Evolutionary conservation across 2,797 vertebrate species (phyloP).

Genomic region (Gadopsis bispinosus): DNA sequence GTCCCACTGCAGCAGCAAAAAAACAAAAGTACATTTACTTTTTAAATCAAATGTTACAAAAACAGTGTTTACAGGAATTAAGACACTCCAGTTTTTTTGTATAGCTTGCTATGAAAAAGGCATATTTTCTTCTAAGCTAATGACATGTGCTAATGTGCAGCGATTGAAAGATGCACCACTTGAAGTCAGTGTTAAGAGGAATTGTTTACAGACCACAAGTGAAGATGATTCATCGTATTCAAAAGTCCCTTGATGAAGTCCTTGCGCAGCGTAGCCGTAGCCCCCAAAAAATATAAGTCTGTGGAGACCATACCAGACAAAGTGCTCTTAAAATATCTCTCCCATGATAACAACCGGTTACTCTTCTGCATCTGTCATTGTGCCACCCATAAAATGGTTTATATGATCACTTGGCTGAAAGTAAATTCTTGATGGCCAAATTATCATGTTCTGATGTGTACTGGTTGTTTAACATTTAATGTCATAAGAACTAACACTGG

Average conservation of each 20-base stretch:
- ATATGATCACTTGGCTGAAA: background rate
- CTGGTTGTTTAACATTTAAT: background rate
- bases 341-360: background rate
- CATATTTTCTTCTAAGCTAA: background rate
- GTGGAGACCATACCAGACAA: slow-evolving; percentile 28
- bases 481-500: too few relatives aligned
- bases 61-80: background rate
- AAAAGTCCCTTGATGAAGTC: slow-evolving; percentile 90
- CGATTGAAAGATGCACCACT: background rate
- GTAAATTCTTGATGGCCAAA: background rate
- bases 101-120: background rate
- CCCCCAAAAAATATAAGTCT: slow-evolving; percentile 98
- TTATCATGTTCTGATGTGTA: background rate
- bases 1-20: slow-evolving; percentile 74
- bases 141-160: background rate
- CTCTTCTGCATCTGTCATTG: background rate
- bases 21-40: background rate
- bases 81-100: background rate
- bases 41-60: background rate
- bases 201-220: slow-evolving; percentile 85
- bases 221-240: slow-evolving; percentile 95
- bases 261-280: slow-evolving; percentile 94
- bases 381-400: background rate
- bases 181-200: background rate
- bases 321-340: background rate